A percentile compares a stretch with the other conserved stretches of the same genome.
phyloP scores from a whole-genome alignment of 1,140 invertebrate genomes.

The Eriocheir sinensis region DNA sequence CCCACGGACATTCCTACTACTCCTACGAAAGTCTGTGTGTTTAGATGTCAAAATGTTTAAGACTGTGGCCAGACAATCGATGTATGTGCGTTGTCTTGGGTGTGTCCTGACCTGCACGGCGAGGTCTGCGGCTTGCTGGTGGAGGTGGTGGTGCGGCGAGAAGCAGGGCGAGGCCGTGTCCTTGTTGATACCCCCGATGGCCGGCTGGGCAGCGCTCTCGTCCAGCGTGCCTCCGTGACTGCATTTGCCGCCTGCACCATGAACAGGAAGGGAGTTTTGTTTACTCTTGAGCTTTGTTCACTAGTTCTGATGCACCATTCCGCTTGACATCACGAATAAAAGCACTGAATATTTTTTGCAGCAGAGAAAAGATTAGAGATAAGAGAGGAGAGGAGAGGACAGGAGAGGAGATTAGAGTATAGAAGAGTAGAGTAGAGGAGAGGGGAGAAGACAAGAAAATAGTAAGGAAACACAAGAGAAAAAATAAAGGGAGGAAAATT shows the following conservation, averaged over 20 bases:
- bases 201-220: background rate
- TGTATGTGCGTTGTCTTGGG: too few species aligned
- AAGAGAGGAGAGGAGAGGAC: slow-evolving; percentile 1
- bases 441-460: too few species aligned
- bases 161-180: slow-evolving; percentile 75
- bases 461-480: too few species aligned
- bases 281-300: too few species aligned
- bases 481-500: background rate
- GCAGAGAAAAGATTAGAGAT: too few species aligned
- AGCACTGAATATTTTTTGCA: too few species aligned
- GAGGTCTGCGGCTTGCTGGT: slow-evolving; percentile 68
- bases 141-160: slow-evolving; percentile 75
- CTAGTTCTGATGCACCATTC: too few species aligned
- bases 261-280: too few species aligned
- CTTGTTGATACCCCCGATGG: slow-evolving; percentile 74
- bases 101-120: slow-evolving; percentile 64
- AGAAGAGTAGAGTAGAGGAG: background rate
- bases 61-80: background rate
- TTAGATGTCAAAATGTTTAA: background rate
- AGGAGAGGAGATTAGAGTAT: background rate
- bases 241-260: slow-evolving; percentile 66
- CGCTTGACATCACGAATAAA: too few species aligned
- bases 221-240: slow-evolving; percentile 74
- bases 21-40: background rate
- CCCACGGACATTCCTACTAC: too few species aligned